A percentile compares a stretch with the other conserved stretches of the same genome.
These are phyloP conservation scores for Pseudobourletiella spinata DNA, from an alignment of 1,140 invertebrate genomes.

Conservation along the genomic window DNA sequence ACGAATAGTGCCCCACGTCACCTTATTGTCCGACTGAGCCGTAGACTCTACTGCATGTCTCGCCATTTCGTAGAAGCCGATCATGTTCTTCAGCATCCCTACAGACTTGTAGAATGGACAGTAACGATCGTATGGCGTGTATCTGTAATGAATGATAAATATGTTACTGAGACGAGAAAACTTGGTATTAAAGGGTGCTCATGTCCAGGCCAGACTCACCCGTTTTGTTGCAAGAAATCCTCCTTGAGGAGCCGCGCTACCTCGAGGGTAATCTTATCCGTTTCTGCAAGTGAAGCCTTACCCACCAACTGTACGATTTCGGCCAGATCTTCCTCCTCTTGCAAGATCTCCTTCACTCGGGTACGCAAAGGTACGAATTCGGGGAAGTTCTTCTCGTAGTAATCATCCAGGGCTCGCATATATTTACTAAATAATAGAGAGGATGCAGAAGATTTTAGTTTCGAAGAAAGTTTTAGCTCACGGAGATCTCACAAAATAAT, in stretches of 20 bases:
- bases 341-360: conserved; percentile 92
- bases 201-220: too few species aligned
- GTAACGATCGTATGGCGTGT: conserved; percentile 93
- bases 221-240: conserved; percentile 98
- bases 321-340: conserved; percentile 98
- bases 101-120: conserved; percentile 99
- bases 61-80: conserved; percentile 91
- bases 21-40: conserved; percentile 97
- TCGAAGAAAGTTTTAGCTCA: too few species aligned
- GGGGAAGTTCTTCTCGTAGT: conserved; percentile 97
- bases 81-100: conserved; percentile 97
- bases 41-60: conserved; percentile 95
- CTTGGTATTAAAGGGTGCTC: too few species aligned
- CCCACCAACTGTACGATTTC: conserved; percentile 99
- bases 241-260: conserved; percentile 97
- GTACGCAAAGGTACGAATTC: conserved; percentile 94
- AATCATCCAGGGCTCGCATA: conserved; percentile 94
- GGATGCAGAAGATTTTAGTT: conserved; percentile 5
- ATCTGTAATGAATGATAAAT: conserved; percentile 51
- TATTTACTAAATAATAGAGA: conserved; percentile 84
- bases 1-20: conserved; percentile 95
- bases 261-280: conserved; percentile 98
- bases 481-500: conserved; percentile 78
- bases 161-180: too few species aligned
- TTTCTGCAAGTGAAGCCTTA: conserved; percentile 96